A percentile compares a stretch with the other conserved stretches of the same genome.
phyloP scores from a whole-genome alignment of 2,888 invertebrate genomes.

The Prosapia bicincta region DNA sequence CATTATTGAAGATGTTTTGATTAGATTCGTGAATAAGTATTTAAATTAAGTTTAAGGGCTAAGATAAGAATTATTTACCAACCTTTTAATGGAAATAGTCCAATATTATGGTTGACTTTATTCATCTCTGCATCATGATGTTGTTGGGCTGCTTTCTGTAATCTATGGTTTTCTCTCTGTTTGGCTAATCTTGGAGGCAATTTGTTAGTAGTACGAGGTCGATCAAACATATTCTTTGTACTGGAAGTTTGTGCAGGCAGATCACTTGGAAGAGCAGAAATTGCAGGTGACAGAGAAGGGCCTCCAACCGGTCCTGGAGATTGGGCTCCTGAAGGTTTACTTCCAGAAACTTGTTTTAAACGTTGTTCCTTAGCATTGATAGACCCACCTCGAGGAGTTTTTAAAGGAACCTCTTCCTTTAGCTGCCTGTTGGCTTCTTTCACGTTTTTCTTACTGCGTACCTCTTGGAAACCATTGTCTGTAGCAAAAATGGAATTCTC shows the following conservation, averaged over 20 bases:
- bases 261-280: not conserved
- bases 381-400: slow-evolving; percentile 41
- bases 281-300: not conserved
- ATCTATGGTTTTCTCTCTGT: slow-evolving; percentile 55
- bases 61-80: too few relatives aligned
- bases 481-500: slow-evolving; percentile 46
- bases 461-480: slow-evolving; percentile 75
- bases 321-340: not conserved
- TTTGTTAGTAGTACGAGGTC: slow-evolving; percentile 48
- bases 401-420: slow-evolving; percentile 19
- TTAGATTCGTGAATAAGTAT: too few relatives aligned
- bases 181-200: slow-evolving; percentile 76
- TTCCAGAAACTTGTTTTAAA: not conserved
- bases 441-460: slow-evolving; percentile 72
- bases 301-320: not conserved
- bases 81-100: slow-evolving; percentile 42
- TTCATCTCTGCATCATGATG: slow-evolving; percentile 40
- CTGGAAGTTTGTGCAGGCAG: not conserved
- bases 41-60: too few relatives aligned
- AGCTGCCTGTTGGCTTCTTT: slow-evolving; percentile 51
- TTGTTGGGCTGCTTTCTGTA: slow-evolving; percentile 39
- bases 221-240: slow-evolving; percentile 9
- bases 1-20: too few relatives aligned
- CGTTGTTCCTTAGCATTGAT: slow-evolving; percentile 30
- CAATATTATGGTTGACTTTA: slow-evolving; percentile 39